phyloP scores from a whole-genome alignment of 2,888 invertebrate species.

The Hydropsyche betteni region DNA sequence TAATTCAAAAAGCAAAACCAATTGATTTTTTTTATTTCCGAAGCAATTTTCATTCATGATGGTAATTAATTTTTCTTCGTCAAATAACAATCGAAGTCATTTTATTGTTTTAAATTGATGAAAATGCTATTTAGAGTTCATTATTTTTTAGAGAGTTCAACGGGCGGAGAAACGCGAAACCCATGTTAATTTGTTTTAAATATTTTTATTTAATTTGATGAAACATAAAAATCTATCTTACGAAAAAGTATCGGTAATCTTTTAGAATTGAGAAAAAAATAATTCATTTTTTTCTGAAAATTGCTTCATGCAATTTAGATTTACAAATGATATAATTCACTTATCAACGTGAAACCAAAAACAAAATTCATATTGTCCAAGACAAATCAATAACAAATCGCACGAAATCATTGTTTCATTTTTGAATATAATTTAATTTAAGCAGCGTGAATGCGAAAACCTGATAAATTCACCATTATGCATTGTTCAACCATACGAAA shows the following conservation, averaged over 20 bases:
- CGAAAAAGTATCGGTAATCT: too few species aligned
- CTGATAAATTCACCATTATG: constrained; percentile 6
- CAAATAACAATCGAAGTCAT: too few species aligned
- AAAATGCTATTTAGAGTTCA: too few species aligned
- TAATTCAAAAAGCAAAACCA: too few species aligned
- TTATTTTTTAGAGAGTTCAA: neutral
- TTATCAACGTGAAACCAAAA: neutral
- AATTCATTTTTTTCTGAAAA: too few species aligned
- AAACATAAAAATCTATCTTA: too few species aligned
- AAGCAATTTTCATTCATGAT: too few species aligned
- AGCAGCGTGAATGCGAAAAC: neutral
- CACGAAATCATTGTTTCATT: neutral
- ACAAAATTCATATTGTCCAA: neutral
- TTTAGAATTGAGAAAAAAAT: too few species aligned
- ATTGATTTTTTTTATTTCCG: too few species aligned
- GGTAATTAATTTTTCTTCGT: too few species aligned
- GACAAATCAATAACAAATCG: neutral
- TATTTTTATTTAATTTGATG: neutral
- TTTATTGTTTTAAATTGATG: too few species aligned
- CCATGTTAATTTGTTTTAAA: neutral
- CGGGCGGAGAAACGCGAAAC: neutral
- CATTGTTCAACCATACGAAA: neutral
- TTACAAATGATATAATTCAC: neutral
- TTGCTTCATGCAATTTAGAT: too few species aligned
- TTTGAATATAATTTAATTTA: neutral